These are phyloP conservation scores for Stenolophus ochropezus DNA, from an alignment of 2,888 invertebrate species.

Conservation along the genomic window DNA sequence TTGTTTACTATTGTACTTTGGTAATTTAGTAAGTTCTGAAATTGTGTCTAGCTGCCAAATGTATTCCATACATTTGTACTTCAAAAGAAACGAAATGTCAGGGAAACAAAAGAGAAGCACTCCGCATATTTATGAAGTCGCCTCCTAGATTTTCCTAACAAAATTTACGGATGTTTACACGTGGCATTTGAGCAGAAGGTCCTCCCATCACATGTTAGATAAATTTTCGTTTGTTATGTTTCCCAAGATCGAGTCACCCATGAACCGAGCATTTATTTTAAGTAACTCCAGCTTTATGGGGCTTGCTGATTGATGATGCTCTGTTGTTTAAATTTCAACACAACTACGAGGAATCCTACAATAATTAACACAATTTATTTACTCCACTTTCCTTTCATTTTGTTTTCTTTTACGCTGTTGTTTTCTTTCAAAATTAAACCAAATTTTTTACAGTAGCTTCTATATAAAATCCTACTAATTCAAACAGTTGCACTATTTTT, in stretches of 20 bases:
- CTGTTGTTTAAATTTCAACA: constrained; percentile 58
- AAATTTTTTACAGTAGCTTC: neutral
- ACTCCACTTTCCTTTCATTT: constrained; percentile 53
- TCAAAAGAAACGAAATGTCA: constrained; percentile 49
- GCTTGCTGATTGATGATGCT: constrained; percentile 54
- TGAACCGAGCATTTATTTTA: constrained; percentile 54
- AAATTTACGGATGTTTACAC: constrained; percentile 59
- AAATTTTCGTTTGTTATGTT: constrained; percentile 57
- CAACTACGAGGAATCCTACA: constrained; percentile 51
- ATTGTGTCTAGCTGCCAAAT: constrained; percentile 42
- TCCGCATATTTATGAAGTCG: constrained; percentile 46
- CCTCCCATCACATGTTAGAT: constrained; percentile 58
- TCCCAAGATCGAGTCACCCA: constrained; percentile 13
- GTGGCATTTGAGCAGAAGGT: constrained; percentile 43
- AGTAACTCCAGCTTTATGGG: constrained; percentile 55
- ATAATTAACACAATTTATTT: constrained; percentile 60
- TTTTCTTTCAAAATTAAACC: constrained; percentile 11
- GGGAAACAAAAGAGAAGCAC: constrained; percentile 43
- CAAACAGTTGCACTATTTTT: too few species aligned
- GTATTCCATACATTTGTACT: constrained; percentile 39
- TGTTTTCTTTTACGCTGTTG: constrained; percentile 44
- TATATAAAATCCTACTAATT: too few species aligned
- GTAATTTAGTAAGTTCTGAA: constrained; percentile 49
- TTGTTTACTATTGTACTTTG: constrained; percentile 41
- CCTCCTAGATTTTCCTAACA: constrained; percentile 48